Evolutionary conservation across 1,140 invertebrate genomes (phyloP).

Genomic region (Chymomyza costata): DNA sequence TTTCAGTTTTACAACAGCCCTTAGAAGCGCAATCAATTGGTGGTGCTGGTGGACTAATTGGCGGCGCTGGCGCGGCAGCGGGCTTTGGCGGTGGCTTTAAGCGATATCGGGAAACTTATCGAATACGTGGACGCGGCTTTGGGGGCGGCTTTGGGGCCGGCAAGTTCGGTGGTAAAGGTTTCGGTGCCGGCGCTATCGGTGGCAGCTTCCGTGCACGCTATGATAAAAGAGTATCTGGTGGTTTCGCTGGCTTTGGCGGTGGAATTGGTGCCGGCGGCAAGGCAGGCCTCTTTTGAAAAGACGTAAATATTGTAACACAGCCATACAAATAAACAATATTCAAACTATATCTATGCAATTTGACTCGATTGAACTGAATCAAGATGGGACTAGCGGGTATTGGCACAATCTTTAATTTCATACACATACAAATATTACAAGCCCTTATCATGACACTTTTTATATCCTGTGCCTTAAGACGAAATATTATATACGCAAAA

Average conservation of each 20-base stretch:
- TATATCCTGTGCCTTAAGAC: no score
- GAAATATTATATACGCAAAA: no score
- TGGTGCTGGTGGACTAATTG: constrained; percentile 28
- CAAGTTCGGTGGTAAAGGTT: constrained; percentile 27
- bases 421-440: no score
- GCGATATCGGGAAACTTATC: constrained; percentile 54
- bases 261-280: constrained; percentile 29
- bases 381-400: no score
- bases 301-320: background rate
- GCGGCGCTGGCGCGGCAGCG: constrained; percentile 39
- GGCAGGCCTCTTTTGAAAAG: constrained; percentile 20
- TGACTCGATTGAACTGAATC: no score
- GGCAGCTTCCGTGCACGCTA: constrained; percentile 53
- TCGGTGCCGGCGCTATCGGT: constrained; percentile 18
- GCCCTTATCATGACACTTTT: no score
- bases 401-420: no score
- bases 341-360: background rate
- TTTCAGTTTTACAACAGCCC: constrained; percentile 31
- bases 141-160: constrained; percentile 36
- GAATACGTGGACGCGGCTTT: constrained; percentile 52
- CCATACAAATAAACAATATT: background rate
- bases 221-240: constrained; percentile 43
- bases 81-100: constrained; percentile 60
- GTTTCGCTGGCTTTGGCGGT: constrained; percentile 18
- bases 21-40: constrained; percentile 15